A percentile compares a stretch with the other conserved stretches of the same genome.
phyloP scores from a whole-genome alignment of 2,113 vertebrate species.

The Procavia capensis region DNA sequence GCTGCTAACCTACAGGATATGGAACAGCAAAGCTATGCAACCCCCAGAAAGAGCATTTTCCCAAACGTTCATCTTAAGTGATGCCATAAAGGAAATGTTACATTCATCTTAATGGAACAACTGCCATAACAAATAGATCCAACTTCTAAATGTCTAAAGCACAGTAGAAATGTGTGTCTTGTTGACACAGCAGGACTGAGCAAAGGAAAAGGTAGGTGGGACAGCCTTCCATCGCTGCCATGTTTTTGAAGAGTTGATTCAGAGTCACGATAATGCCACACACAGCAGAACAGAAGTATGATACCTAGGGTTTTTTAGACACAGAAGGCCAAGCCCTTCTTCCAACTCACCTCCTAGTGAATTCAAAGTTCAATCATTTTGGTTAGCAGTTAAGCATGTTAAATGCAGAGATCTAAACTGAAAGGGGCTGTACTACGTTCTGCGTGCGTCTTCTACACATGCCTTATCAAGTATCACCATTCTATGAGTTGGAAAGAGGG shows the following conservation, averaged over 20 bases:
- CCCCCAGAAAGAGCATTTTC: neutral
- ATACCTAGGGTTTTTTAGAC: neutral
- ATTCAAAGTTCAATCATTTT: neutral
- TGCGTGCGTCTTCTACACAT: neutral
- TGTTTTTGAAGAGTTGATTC: neutral
- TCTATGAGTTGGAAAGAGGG: neutral
- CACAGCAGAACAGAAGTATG: neutral
- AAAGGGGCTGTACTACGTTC: neutral
- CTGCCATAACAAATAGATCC: neutral
- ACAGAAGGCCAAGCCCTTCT: neutral
- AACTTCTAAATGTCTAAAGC: neutral
- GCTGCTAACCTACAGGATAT: slow-evolving; percentile 8
- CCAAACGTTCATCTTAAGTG: neutral
- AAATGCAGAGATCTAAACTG: neutral
- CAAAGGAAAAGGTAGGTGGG: neutral
- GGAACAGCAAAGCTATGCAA: neutral
- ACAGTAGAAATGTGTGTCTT: slow-evolving; percentile 1
- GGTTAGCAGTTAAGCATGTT: neutral
- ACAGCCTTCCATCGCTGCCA: neutral
- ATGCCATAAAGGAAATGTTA: neutral
- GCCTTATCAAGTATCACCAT: neutral
- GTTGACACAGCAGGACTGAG: neutral
- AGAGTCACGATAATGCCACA: neutral
- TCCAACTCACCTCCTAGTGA: neutral
- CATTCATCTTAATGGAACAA: neutral